Conservation (phyloP, 2,888 invertebrate genomes). For the Chrysotoxum bicinctum region DNA sequence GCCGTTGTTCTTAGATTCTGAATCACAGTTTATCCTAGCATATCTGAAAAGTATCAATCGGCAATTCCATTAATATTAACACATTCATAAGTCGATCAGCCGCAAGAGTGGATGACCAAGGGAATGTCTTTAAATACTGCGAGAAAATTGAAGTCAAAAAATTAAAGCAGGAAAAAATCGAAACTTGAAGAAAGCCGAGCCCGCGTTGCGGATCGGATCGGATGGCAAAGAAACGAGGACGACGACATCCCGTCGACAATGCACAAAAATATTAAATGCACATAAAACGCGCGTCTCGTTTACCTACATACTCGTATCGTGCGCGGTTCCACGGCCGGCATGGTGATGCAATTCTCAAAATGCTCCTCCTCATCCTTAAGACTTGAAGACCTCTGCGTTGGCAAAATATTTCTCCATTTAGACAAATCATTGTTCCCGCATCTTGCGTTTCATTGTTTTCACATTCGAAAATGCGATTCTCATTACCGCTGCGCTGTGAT, state of each 20-base stretch:
- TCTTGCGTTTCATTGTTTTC: conserved; percentile 63
- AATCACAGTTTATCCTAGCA: not conserved
- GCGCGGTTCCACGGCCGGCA: not conserved
- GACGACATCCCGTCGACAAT: conserved; percentile 67
- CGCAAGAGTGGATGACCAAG: not conserved
- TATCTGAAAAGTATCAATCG: conserved; percentile 31
- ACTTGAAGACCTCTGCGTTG: not conserved
- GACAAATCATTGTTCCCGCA: conserved; percentile 72
- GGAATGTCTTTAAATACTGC: not conserved
- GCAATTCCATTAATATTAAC: conserved; percentile 54
- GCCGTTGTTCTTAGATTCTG: fast-evolving
- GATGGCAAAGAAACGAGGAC: conserved; percentile 24
- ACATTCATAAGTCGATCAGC: conserved; percentile 57
- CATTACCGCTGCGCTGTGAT: conserved; percentile 53
- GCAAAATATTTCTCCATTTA: conserved; percentile 67
- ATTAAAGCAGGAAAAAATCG: conserved; percentile 32
- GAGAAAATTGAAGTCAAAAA: conserved; percentile 24
- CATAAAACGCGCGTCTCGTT: conserved; percentile 21
- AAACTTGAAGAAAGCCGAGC: conserved; percentile 59
- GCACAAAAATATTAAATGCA: conserved; percentile 58
- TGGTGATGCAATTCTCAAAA: conserved; percentile 4
- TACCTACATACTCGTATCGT: not conserved
- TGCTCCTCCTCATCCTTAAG: not conserved
- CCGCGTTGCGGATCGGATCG: conserved; percentile 60
- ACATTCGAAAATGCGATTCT: conserved; percentile 59